Conservation (phyloP, 2,888 invertebrate genomes). For the Osedax frankpressi region DNA sequence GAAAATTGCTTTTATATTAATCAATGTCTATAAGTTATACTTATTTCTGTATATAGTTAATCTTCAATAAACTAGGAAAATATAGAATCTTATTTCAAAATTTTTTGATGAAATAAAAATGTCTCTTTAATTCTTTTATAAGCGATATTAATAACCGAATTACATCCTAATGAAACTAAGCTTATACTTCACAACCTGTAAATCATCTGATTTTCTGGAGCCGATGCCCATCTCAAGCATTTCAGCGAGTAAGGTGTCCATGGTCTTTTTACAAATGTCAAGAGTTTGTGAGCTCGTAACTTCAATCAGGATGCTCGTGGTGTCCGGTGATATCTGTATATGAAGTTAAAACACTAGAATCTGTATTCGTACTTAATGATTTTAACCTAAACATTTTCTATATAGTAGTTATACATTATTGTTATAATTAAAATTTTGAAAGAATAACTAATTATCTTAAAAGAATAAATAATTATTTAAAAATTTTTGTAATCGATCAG, state of each 20-base stretch:
- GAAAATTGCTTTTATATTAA: too few relatives aligned
- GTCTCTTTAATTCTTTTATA: too few relatives aligned
- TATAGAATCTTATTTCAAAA: too few relatives aligned
- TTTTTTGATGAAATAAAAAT: too few relatives aligned
- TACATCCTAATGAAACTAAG: too few relatives aligned
- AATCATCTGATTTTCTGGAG: neutral
- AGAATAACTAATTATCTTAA: neutral
- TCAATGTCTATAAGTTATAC: too few relatives aligned
- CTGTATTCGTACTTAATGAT: neutral
- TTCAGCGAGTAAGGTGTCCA: conserved; percentile 58
- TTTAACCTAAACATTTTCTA: neutral
- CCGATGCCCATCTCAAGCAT: conserved; percentile 49
- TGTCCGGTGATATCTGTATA: conserved; percentile 56
- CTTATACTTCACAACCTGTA: too few relatives aligned
- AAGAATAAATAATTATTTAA: too few relatives aligned
- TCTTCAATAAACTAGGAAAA: too few relatives aligned
- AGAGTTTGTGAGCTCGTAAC: conserved; percentile 61
- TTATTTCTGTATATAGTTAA: too few relatives aligned
- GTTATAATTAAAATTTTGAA: neutral
- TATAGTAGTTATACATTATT: neutral
- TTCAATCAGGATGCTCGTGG: conserved; percentile 60
- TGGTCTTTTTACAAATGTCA: conserved; percentile 55
- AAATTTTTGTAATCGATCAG: too few relatives aligned
- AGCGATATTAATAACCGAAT: too few relatives aligned
- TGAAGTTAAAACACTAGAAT: conserved; percentile 28